Evolutionary conservation across 2,797 vertebrate species (phyloP).

Genomic region (Paratrypauchen microcephalus): DNA sequence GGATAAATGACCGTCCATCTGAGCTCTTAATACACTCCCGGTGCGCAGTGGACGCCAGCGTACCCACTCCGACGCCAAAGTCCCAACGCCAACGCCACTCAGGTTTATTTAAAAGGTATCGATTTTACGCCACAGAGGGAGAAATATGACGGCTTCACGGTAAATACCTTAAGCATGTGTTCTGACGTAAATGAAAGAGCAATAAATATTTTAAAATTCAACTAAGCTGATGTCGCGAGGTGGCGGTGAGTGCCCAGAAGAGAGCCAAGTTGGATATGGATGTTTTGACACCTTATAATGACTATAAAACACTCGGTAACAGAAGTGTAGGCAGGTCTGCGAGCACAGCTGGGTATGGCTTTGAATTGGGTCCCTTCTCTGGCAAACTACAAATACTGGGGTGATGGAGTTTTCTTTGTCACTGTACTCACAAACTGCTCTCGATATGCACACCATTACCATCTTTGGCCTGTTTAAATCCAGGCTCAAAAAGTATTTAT

Average conservation of each 20-base stretch:
- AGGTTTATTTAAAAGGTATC: conserved; percentile 78
- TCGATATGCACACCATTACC: too few species aligned
- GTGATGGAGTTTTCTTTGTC: too few species aligned
- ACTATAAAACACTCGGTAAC: not conserved
- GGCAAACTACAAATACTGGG: not conserved
- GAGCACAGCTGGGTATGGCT: not conserved
- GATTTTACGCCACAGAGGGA: conserved; percentile 70
- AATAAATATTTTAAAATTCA: conserved; percentile 75
- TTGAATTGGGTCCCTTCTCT: not conserved
- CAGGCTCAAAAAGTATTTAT: too few species aligned
- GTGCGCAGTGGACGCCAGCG: conserved; percentile 29
- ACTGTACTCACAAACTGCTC: too few species aligned
- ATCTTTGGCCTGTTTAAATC: too few species aligned
- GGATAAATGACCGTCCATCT: conserved; percentile 66
- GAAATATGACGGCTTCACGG: conserved; percentile 67
- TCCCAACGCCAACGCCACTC: conserved; percentile 58
- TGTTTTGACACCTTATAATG: conserved; percentile 12
- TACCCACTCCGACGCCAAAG: not conserved
- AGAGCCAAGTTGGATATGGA: conserved; percentile 23
- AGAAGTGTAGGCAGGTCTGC: not conserved
- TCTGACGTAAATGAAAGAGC: conserved; percentile 69
- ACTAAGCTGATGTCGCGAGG: conserved; percentile 57
- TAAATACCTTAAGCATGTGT: conserved; percentile 68
- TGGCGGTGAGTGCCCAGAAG: conserved; percentile 27
- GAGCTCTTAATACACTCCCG: conserved; percentile 59